Conservation (phyloP, 1,140 invertebrate genomes). For the Trinorchestia longiramus region DNA sequence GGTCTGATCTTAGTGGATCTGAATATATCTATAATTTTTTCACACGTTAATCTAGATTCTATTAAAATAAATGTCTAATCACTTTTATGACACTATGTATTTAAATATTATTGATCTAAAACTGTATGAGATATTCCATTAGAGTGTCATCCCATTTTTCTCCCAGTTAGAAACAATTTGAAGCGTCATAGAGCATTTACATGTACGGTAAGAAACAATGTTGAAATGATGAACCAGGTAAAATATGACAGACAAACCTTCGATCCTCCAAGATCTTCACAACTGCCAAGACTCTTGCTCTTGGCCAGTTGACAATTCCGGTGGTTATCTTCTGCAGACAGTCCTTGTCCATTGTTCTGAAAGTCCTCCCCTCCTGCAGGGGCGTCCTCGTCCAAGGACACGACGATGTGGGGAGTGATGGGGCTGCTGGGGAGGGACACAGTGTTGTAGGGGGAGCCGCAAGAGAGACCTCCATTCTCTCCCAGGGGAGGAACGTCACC, state of each 20-base stretch:
- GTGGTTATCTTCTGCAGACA: not conserved
- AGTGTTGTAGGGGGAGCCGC: not conserved
- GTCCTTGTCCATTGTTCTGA: not conserved
- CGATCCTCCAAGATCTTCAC: slow-evolving; percentile 40
- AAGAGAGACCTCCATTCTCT: not conserved
- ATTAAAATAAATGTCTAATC: no score
- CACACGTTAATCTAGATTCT: no score
- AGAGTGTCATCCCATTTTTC: not conserved
- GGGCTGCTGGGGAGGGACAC: slow-evolving; percentile 54
- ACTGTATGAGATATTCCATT: not conserved
- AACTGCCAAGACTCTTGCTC: slow-evolving; percentile 43
- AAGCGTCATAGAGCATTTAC: not conserved
- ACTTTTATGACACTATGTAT: not conserved
- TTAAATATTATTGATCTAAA: not conserved
- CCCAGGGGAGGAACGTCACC: not conserved
- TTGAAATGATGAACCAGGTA: not conserved
- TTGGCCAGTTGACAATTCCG: not conserved
- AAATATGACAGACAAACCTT: not conserved
- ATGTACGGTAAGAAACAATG: not conserved
- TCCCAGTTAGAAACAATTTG: not conserved
- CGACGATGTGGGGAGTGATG: slow-evolving; percentile 62
- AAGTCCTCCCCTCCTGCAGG: not conserved
- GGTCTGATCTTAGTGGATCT: no score
- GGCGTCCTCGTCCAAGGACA: slow-evolving; percentile 57
- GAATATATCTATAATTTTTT: no score